Percentiles rank a stretch among this genome's conserved stretches.
Evolutionary conservation across 1,140 invertebrate species (phyloP).

Genomic region (Conopomorpha cramerella): DNA sequence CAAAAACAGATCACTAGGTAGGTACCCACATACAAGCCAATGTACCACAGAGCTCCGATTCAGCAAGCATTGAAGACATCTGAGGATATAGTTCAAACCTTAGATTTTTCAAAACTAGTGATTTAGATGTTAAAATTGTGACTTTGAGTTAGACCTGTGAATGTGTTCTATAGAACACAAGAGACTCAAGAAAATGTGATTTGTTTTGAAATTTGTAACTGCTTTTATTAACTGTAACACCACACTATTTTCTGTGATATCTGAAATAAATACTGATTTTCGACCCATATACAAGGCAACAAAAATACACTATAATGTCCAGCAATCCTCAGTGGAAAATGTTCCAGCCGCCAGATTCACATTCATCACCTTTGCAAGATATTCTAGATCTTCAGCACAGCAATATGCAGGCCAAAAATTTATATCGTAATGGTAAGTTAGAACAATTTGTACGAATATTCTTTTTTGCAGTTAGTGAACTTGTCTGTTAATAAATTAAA

Average conservation of each 20-base stretch:
- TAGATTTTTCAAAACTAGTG: slow-evolving; percentile 37
- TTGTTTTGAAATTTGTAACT: slow-evolving; percentile 32
- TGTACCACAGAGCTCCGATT: slow-evolving; percentile 70
- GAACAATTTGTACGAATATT: not conserved
- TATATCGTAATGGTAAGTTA: slow-evolving; percentile 49
- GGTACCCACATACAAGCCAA: slow-evolving; percentile 43
- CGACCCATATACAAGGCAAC: slow-evolving; percentile 39
- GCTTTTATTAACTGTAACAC: slow-evolving; percentile 27
- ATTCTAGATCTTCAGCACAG: slow-evolving; percentile 53
- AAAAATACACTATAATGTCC: slow-evolving; percentile 65
- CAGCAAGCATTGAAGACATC: slow-evolving; percentile 91
- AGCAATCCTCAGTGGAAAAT: slow-evolving; percentile 91
- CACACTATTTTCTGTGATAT: slow-evolving; percentile 52
- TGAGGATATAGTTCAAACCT: slow-evolving; percentile 72
- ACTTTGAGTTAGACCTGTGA: slow-evolving; percentile 21
- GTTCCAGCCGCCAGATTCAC: slow-evolving; percentile 80
- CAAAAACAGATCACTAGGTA: slow-evolving; percentile 65
- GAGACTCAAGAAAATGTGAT: slow-evolving; percentile 43
- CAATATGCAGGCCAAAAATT: slow-evolving; percentile 48
- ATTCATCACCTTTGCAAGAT: slow-evolving; percentile 46
- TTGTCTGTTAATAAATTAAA: no score
- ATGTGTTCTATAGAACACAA: slow-evolving; percentile 25
- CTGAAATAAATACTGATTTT: slow-evolving; percentile 44
- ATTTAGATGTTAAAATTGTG: slow-evolving; percentile 39
- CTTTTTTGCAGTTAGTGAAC: not conserved